Base-by-base conservation (phyloP, 2,797 vertebrate genomes). In the Sebastes steindachneri region DNA sequence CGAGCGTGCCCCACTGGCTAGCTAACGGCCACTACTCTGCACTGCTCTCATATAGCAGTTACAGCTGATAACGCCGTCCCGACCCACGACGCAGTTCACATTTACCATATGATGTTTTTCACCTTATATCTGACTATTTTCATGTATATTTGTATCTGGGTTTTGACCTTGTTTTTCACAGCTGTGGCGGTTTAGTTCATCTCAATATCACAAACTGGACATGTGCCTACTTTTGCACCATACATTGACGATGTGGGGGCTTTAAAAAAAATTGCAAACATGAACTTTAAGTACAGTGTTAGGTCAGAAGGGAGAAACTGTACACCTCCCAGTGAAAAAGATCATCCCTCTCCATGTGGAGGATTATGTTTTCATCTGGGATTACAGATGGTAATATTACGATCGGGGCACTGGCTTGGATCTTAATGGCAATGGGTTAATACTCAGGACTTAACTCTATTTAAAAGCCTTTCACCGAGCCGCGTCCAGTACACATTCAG, bases 331-430 rank as follows among this genome's bases (percentile, higher is more conserved):
- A 84, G 73, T 85, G 75, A 82, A 90, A 92, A 89, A 89, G 83
- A 93, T 95, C 83, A 95, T 95, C 90, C 79, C 63, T 81, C 51
- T 88, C 78, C 63, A 90, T 89, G 77, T 62, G 23, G 63, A 86
- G 95, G 95, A 95, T 96, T 96, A 96, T 92, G 80, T 93, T 95
- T 95, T 95, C 89, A 96, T 95, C 93, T 92, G 85, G 94, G 94
- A 96, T 96, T 95, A 96, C 84, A 84, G 79, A 94, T 93, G 85
- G 80, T 81, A 66, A 93, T 91, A 91, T 93, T 91, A 86, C 89
- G 80, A 90, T 79, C 31, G 25, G 65, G 35, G 28, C 75, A 83
- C 84, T 60, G 68, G 68, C 73, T 70, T 69, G 69, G 86, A 83
- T 89, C 75, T 91, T 95, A 95, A 95, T 94, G 90, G 87, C 66